Percentiles rank a stretch among this genome's conserved stretches.
Evolutionary conservation across 1,140 invertebrate genomes (phyloP).

Genomic region (Fopius arisanus): DNA sequence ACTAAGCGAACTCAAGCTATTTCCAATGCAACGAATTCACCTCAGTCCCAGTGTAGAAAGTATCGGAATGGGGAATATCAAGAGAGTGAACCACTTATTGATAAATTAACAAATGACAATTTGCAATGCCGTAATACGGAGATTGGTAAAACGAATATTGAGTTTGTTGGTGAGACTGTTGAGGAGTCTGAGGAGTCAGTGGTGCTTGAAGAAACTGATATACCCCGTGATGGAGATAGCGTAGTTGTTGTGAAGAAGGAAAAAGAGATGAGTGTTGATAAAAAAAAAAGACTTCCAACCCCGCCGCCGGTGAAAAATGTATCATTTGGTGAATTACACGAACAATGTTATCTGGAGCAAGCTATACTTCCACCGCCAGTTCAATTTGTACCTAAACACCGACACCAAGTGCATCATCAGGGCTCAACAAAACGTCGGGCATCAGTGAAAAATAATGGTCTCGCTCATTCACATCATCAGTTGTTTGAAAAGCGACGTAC

Average conservation of each 20-base stretch:
- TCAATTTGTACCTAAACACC: slow-evolving; percentile 60
- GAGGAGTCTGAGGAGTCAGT: slow-evolving; percentile 53
- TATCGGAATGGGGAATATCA: slow-evolving; percentile 36
- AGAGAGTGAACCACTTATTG: slow-evolving; percentile 47
- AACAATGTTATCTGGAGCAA: slow-evolving; percentile 54
- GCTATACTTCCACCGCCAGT: slow-evolving; percentile 56
- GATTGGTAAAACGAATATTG: slow-evolving; percentile 41
- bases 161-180: slow-evolving; percentile 49
- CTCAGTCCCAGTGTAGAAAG: slow-evolving; percentile 33
- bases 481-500: slow-evolving; percentile 55
- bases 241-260: neutral
- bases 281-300: slow-evolving; percentile 53
- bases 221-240: slow-evolving; percentile 39
- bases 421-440: slow-evolving; percentile 54
- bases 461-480: slow-evolving; percentile 56
- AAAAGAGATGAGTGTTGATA: slow-evolving; percentile 39
- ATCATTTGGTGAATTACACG: slow-evolving; percentile 59
- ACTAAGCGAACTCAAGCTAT: slow-evolving; percentile 46
- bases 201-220: slow-evolving; percentile 49
- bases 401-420: slow-evolving; percentile 45
- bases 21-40: slow-evolving; percentile 21
- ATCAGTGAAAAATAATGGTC: slow-evolving; percentile 57
- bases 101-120: slow-evolving; percentile 26
- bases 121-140: too few species aligned
- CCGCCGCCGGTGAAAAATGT: slow-evolving; percentile 59